A percentile compares a stretch with the other conserved stretches of the same genome.
Evolutionary conservation across 2,888 invertebrate genomes (phyloP).

Genomic region (Protonemura montana): DNA sequence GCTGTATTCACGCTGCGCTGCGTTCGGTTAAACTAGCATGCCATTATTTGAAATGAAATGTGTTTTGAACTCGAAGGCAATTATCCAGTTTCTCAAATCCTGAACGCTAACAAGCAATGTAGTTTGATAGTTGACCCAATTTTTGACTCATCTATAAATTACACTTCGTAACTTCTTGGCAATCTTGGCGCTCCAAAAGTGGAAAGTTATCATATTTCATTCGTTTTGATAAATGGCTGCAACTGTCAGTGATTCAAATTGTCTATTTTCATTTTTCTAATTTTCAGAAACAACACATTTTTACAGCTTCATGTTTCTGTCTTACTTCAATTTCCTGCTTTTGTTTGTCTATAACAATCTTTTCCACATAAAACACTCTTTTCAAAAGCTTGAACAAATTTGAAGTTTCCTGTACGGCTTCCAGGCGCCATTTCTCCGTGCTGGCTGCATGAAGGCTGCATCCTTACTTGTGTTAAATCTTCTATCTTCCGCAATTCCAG

Average conservation of each 20-base stretch:
- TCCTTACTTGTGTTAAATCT: neutral
- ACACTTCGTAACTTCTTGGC: neutral
- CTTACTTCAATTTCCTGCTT: conserved; percentile 12
- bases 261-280: conserved; percentile 12
- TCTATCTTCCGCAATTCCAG: neutral
- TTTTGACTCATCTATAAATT: neutral
- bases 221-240: neutral
- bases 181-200: neutral
- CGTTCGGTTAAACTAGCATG: neutral
- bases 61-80: neutral
- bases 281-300: neutral
- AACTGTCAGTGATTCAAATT: neutral
- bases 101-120: neutral
- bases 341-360: neutral
- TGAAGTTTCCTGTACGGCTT: neutral
- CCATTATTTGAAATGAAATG: neutral
- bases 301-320: neutral
- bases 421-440: neutral
- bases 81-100: neutral
- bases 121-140: neutral
- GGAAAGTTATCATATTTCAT: neutral
- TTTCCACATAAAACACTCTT: neutral
- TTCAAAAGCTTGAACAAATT: neutral
- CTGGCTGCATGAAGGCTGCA: too few relatives aligned
- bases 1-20: neutral